Evolutionary conservation across 2,888 invertebrate species (phyloP), one percentile per base, ranked within the genome.

Genomic region (Pristionchus japonicus): DNA sequence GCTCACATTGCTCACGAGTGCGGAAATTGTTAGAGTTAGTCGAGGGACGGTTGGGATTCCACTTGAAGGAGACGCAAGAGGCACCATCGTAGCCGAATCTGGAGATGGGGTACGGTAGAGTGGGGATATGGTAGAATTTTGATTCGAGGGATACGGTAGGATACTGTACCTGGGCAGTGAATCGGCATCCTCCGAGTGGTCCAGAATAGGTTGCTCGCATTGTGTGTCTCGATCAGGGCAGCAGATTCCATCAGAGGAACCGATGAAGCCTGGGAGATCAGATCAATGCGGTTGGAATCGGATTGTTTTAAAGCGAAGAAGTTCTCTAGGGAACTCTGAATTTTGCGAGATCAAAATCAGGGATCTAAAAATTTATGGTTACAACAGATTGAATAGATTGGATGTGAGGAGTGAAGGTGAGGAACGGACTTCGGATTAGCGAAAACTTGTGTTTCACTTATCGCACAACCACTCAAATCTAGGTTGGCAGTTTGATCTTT

Each of bases 51-150:
- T 85, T 17, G 40, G 85, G 85, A 85, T 85, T 85, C 85, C 85
- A 85, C 31, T 23, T 37, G 31, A 85, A 85, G 3, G 85, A 3
- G 15, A 64, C 40, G 31, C 85, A 85, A 6, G 57, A 37, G 40
- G 64, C 64, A 52, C 85, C 85, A 43, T 85, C 85, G 85, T 40
- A 85, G 40, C 85, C 85, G 85, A 64, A 85, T 27, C 85, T 77
- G 77, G 17, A 43, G 27, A 17, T 20, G 20, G 37, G 67, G 3
- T 70, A 70, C 34, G 0, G 67, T 20, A 70, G 67, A 34, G 31
- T 1, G 20, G 20, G 37, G 67, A 1, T 70, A 70, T 15, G 0
- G 67, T 20, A 70, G 67, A 34, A 15, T 1, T 9, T 27, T 4
- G 47, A 1, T 15, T 49, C 1, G 49, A 49, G 47, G 52, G 52